Conservation (phyloP, 2,797 vertebrate genomes). For the Cetoscarus ocellatus region DNA sequence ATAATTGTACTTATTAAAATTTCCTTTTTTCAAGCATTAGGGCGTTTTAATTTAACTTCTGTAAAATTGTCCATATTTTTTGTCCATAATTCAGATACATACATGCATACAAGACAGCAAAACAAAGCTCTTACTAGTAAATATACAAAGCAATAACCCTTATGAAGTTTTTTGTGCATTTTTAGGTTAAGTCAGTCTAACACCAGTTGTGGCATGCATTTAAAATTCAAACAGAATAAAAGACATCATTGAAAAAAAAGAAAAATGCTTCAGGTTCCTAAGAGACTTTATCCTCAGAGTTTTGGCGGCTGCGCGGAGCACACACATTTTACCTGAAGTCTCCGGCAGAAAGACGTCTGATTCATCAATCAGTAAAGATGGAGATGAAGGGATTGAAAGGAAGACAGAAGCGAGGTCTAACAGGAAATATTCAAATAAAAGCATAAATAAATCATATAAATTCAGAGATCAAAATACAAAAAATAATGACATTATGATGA, state of each 20-base stretch:
- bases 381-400: conserved; percentile 78
- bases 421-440: conserved; percentile 39
- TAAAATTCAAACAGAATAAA: background rate
- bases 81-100: too few species aligned
- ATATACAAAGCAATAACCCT: too few species aligned
- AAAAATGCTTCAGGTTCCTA: background rate
- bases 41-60: too few species aligned
- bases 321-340: conserved; percentile 77
- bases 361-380: conserved; percentile 77
- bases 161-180: too few species aligned
- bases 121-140: too few species aligned
- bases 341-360: conserved; percentile 70
- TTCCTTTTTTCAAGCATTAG: too few species aligned
- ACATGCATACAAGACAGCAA: too few species aligned
- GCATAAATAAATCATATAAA: conserved; percentile 35
- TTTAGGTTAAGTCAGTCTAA: background rate
- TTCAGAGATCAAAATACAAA: conserved; percentile 25
- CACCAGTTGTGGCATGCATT: conserved; percentile 8
- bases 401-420: conserved; percentile 81
- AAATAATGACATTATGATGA: conserved; percentile 1
- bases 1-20: too few species aligned
- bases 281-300: background rate
- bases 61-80: too few species aligned
- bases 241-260: background rate
- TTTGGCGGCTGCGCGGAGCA: background rate